phyloP scores from a whole-genome alignment of 2,113 vertebrate species.

The Microtus ochrogaster region DNA sequence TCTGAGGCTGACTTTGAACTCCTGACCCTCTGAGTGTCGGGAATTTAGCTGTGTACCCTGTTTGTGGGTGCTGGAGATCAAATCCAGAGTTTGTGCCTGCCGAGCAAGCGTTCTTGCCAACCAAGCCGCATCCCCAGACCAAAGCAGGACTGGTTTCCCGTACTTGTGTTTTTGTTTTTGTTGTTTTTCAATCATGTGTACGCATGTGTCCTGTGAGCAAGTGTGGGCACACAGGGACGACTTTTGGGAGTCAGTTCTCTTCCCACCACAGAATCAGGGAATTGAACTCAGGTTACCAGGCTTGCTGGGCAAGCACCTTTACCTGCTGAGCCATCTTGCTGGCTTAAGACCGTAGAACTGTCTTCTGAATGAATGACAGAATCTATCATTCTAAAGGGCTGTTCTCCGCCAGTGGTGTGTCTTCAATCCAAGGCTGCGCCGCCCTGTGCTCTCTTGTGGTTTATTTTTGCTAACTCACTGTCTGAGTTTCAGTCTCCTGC shows the following conservation, averaged over 20 bases:
- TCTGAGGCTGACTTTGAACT: background rate
- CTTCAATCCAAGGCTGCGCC: background rate
- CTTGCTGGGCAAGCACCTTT: background rate
- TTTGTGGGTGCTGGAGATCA: background rate
- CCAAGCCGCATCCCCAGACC: background rate
- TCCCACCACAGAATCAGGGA: background rate
- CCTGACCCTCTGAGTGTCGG: background rate
- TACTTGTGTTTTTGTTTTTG: background rate
- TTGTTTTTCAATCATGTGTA: background rate
- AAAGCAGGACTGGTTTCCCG: background rate
- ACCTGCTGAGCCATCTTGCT: background rate
- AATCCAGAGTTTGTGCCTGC: background rate
- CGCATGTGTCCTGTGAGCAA: background rate
- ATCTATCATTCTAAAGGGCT: background rate
- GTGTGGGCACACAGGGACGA: background rate
- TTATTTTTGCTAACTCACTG: conserved; percentile 66
- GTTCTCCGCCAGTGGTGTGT: background rate
- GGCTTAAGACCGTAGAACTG: background rate
- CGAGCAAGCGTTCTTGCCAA: background rate
- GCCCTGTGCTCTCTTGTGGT: background rate
- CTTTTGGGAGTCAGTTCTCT: background rate
- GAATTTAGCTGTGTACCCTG: background rate
- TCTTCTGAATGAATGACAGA: background rate
- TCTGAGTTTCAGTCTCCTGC: conserved; percentile 46
- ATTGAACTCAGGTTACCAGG: background rate